Base-by-base conservation (phyloP, 2,797 vertebrate species). In the Hydrolagus colliei region DNA sequence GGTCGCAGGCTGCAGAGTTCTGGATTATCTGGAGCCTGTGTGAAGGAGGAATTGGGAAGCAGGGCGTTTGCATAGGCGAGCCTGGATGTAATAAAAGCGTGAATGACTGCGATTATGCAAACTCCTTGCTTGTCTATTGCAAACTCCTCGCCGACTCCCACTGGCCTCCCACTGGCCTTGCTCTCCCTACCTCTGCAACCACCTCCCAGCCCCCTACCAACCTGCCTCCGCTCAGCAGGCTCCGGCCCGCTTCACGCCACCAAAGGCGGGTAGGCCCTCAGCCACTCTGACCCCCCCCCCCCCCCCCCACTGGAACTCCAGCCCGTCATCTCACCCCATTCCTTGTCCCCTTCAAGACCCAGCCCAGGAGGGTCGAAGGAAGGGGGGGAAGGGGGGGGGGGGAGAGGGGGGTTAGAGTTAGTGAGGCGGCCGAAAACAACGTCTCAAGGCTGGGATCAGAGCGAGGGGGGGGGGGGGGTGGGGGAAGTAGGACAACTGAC, bases 321-420 rank as follows among this genome's bases (percentile, higher is more conserved):
- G 0, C 27, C 27, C 27, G 1, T 2, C n/a, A 14, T 72, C 13
- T 14, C 13, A 13, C 13, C n/a, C 71, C n/a, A 72, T 72, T 72
- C n/a, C 13, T 14, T 72, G 2, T 72, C 13, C 71, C 13, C 13
- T 72, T 14, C 71, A n/a, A 14, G 13, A 22, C 35, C 73, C n/a
- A n/a, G 9, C 27, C 27, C 18, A 18, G 72, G 62, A 65, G 74
- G 10, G 61, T 85, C 18, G 86, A 62, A 87, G 86, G 85, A 89
- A 91, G 35, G 88, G 79, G 80, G 89, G 88, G n/a, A n/a, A n/a
- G 75, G 87, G 87, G 16, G 68, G 65, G 4, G 86, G 86, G 18
- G 27, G 27, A 27, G 27, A 27, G 27, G 27, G 27, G 27, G 27
- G 27, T 27, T 27, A 27, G 27, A 27, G 27, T 27, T 27, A 27